These are phyloP conservation scores for Eupelmus urozonus DNA, from an alignment of 2,888 invertebrate genomes.

Conservation along the genomic window DNA sequence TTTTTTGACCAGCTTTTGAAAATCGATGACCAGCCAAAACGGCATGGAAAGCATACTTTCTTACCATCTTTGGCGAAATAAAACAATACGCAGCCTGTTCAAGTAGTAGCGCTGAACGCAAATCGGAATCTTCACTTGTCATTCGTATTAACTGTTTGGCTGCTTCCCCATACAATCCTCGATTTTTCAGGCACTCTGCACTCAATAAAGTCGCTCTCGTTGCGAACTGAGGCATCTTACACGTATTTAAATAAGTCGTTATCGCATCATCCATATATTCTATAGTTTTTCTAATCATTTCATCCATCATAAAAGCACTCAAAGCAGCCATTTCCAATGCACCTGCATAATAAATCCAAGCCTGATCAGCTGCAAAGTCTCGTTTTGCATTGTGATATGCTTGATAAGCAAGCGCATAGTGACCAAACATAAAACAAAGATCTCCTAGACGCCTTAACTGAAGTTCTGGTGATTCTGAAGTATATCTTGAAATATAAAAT, in stretches of 20 bases:
- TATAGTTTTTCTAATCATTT: constrained; percentile 86
- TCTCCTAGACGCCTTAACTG: constrained; percentile 96
- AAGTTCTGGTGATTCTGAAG: constrained; percentile 91
- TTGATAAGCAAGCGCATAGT: constrained; percentile 94
- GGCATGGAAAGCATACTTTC: constrained; percentile 97
- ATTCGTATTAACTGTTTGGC: constrained; percentile 95
- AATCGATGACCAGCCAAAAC: constrained; percentile 97
- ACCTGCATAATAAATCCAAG: constrained; percentile 98
- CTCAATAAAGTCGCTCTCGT: constrained; percentile 94
- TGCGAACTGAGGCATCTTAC: constrained; percentile 95
- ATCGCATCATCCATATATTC: constrained; percentile 98
- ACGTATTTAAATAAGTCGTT: constrained; percentile 91
- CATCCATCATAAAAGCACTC: constrained; percentile 92
- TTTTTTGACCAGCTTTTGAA: constrained; percentile 94
- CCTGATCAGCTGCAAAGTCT: constrained; percentile 97
- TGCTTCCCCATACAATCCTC: constrained; percentile 92
- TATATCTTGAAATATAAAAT: constrained; percentile 80
- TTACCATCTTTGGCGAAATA: constrained; percentile 86
- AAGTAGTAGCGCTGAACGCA: constrained; percentile 93
- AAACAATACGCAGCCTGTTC: constrained; percentile 98
- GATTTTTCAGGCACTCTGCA: constrained; percentile 89
- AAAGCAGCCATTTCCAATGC: constrained; percentile 97
- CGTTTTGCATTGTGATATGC: constrained; percentile 97
- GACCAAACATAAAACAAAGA: constrained; percentile 96
- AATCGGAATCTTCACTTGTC: constrained; percentile 98